Evolutionary conservation across 2,797 vertebrate species (phyloP).

Genomic region (Mus minutoides): DNA sequence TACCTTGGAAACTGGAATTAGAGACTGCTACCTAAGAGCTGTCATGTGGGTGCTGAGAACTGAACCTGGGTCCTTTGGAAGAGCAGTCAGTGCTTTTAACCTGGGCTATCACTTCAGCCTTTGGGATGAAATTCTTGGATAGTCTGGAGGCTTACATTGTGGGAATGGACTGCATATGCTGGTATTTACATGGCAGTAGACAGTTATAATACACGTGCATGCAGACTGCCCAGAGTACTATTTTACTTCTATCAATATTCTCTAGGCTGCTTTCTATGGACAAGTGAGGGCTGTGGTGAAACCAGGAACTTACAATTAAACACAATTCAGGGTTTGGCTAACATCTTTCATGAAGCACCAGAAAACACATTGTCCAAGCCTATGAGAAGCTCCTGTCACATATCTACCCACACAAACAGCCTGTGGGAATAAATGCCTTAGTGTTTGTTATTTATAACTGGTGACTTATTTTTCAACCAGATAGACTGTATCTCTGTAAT

Average conservation of each 20-base stretch:
- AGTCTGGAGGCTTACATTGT: neutral
- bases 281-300: neutral
- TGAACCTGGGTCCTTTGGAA: neutral
- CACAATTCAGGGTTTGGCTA: neutral
- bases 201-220: neutral
- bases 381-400: neutral
- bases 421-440: neutral
- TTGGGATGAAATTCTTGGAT: neutral
- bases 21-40: neutral
- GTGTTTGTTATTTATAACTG: neutral
- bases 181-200: neutral
- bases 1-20: neutral
- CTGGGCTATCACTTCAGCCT: neutral
- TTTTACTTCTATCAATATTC: neutral
- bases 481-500: slow-evolving; percentile 10
- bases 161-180: neutral
- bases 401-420: neutral
- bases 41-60: neutral
- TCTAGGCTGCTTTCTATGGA: neutral
- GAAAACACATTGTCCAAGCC: too few species aligned
- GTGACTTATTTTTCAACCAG: neutral
- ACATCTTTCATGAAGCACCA: slow-evolving; percentile 5
- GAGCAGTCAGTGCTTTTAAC: neutral
- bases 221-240: neutral
- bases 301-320: neutral